phyloP scores from a whole-genome alignment of 2,113 vertebrate genomes.

The Microtus pennsylvanicus region DNA sequence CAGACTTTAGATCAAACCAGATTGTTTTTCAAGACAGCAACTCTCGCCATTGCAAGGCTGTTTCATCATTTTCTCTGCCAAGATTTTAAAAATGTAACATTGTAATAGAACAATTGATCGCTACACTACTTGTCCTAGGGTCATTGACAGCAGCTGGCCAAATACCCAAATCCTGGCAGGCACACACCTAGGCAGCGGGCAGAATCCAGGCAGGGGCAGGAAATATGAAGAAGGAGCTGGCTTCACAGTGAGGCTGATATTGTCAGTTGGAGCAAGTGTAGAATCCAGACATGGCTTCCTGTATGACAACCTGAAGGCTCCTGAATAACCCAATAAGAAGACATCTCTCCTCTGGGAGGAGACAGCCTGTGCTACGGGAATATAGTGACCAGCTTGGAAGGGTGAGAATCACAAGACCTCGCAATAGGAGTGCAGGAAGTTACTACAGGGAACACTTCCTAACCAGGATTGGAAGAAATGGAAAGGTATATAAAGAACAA shows the following conservation, averaged over 20 bases:
- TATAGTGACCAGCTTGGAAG: rapidly evolving
- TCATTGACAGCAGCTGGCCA: rapidly evolving
- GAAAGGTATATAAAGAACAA: not conserved
- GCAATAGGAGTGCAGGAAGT: rapidly evolving
- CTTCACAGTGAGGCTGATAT: not conserved
- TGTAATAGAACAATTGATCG: not conserved
- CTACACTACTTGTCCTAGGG: not conserved
- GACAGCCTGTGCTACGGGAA: too few species aligned
- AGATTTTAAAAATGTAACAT: slow-evolving; percentile 21
- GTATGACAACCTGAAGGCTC: rapidly evolving
- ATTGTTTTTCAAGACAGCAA: not conserved
- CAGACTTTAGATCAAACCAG: not conserved
- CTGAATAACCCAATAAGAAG: not conserved
- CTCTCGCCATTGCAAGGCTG: not conserved
- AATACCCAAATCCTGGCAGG: not conserved
- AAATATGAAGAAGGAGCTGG: rapidly evolving
- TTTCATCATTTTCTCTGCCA: slow-evolving; percentile 58
- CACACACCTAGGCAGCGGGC: rapidly evolving
- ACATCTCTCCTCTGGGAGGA: not conserved
- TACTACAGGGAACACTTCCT: rapidly evolving
- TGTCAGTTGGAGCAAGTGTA: rapidly evolving
- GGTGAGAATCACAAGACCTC: not conserved
- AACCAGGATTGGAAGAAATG: not conserved
- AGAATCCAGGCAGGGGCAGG: not conserved
- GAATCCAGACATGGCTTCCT: not conserved